Conservation (phyloP, 2,113 vertebrate genomes). For the Crotalus helleri region DNA sequence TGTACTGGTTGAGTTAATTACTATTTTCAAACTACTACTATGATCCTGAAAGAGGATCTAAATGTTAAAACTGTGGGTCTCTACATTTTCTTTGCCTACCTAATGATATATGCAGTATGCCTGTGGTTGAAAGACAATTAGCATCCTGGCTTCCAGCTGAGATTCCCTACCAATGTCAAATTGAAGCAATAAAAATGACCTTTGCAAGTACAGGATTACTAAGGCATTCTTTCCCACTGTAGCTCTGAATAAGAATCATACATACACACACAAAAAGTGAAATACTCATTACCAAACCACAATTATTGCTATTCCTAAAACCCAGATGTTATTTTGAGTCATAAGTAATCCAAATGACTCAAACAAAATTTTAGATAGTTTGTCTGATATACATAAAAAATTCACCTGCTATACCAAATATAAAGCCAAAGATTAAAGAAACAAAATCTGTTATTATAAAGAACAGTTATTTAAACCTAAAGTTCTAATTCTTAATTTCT, state of each 20-base stretch:
- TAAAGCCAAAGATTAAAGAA: not conserved
- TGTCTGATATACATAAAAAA: not conserved
- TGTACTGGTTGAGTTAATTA: constrained; percentile 35
- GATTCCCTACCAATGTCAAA: constrained; percentile 25
- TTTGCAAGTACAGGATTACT: constrained; percentile 27
- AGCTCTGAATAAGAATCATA: constrained; percentile 19
- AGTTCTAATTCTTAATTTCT: not conserved
- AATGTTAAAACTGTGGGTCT: constrained; percentile 26
- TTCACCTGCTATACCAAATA: not conserved
- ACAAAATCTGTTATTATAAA: not conserved
- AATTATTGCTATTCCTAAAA: constrained; percentile 49
- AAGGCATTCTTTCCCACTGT: not conserved
- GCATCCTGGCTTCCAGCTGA: constrained; percentile 37
- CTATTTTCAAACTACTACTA: constrained; percentile 22
- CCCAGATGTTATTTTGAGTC: constrained; percentile 43
- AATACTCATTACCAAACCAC: constrained; percentile 36
- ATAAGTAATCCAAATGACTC: constrained; percentile 42
- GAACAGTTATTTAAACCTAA: not conserved
- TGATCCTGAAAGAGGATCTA: constrained; percentile 28
- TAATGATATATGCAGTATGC: constrained; percentile 40
- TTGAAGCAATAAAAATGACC: constrained; percentile 47
- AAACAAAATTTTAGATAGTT: constrained; percentile 39
- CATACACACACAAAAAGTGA: constrained; percentile 13
- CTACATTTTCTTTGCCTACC: constrained; percentile 36
- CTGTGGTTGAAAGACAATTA: constrained; percentile 29